phyloP scores from a whole-genome alignment of 1,140 invertebrate species.

The Branchinecta lynchi region DNA sequence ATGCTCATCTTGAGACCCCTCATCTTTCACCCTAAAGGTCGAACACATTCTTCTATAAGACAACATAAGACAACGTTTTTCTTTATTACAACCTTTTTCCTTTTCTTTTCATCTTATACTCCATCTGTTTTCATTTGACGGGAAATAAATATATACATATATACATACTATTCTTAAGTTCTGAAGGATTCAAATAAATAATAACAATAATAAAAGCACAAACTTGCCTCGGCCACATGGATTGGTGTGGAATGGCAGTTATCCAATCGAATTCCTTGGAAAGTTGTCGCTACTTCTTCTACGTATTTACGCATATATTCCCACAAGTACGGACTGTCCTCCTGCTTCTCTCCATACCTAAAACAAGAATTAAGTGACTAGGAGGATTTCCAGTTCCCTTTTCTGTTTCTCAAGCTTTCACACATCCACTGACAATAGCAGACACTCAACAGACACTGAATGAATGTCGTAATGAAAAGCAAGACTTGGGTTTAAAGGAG shows the following conservation, averaged over 20 bases:
- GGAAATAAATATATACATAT: too few species aligned
- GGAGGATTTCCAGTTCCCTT: background rate
- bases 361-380: constrained; percentile 15
- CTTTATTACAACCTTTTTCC: too few species aligned
- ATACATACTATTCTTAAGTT: too few species aligned
- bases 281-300: constrained; percentile 66
- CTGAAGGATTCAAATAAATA: too few species aligned
- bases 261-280: constrained; percentile 89
- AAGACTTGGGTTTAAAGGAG: constrained; percentile 6
- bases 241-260: constrained; percentile 99
- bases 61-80: too few species aligned
- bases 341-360: constrained; percentile 67
- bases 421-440: background rate
- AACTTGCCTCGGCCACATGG: constrained; percentile 59
- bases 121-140: too few species aligned
- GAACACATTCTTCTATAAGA: too few species aligned
- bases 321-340: constrained; percentile 90
- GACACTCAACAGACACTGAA: background rate
- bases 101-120: too few species aligned
- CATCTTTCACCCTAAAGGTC: too few species aligned
- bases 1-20: too few species aligned
- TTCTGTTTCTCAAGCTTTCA: too few species aligned
- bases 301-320: constrained; percentile 82
- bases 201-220: too few species aligned
- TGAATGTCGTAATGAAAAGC: constrained; percentile 17